Evolutionary conservation across 2,797 vertebrate species (phyloP), one percentile per base, ranked within the genome.

Genomic region (Corythornis leucogaster): DNA sequence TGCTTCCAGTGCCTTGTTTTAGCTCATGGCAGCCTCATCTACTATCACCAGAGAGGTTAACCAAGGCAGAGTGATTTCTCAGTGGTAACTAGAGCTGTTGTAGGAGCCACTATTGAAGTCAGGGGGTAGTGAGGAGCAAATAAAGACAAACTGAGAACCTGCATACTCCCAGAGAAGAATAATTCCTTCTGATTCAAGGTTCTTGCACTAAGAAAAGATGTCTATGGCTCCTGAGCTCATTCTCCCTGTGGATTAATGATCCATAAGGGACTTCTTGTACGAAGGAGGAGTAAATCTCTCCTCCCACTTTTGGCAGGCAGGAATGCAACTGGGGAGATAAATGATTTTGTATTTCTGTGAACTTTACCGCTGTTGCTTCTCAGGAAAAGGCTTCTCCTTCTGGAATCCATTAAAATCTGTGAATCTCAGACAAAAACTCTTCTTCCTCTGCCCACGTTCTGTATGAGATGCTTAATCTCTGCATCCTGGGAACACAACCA

Each of bases 341-440:
- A 94, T 87, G 67, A 30, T 90, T 93, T 87, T 94, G 45, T 50
- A 80, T 92, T 95, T 92, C 89, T 92, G 67, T 82, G 79, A 90
- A 89, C 45, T 80, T 92, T 75, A 31, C 48, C 69, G 42, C 45
- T 80, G 53, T 87, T 85, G 40, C 59, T 82, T 11, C 43, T 59
- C 8, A 2, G 68, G 82, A 91, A 95, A 94, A 92, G 48, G 87
- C 80, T 91, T 94, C 22, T 18, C 26, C 38, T 87, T 90, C 86
- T 95, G 90, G 91, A 95, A 89, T 85, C 69, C 84, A 93, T 93
- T 89, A 93, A 71, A 85, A 80, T 55, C 45, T 73, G n/a, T 66
- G 42, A 83, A 66, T 64, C 42, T 78, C 69, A 64, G 61, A 77
- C n/a, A 83, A 92, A 83, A 18, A 8, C 12, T 69, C 16, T 33